These are phyloP conservation scores for Apoda limacodes DNA, from an alignment of 2,888 invertebrate genomes.

Conservation along the genomic window DNA sequence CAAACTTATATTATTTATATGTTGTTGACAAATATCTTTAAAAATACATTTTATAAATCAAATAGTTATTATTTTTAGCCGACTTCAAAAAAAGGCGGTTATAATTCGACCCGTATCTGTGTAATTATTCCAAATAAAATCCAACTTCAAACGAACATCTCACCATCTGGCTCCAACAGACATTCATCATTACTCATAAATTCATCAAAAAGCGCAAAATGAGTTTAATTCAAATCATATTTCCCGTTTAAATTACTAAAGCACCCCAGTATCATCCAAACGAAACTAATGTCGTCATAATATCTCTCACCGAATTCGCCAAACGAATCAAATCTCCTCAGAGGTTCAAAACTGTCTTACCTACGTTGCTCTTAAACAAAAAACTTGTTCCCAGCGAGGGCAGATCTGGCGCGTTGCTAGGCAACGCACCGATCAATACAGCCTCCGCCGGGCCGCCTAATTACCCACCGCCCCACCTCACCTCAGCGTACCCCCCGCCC, in stretches of 20 bases:
- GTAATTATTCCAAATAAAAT: too few species aligned
- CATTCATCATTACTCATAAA: conserved; percentile 11
- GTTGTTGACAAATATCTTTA: too few species aligned
- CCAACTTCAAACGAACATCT: too few species aligned
- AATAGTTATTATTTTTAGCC: too few species aligned
- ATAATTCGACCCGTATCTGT: too few species aligned
- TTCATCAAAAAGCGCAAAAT: conserved; percentile 21
- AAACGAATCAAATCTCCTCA: conserved; percentile 46
- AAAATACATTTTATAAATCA: too few species aligned
- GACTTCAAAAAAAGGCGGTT: too few species aligned
- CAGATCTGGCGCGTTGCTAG: conserved; percentile 65
- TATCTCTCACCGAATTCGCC: conserved; percentile 27
- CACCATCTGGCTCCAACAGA: conserved; percentile 5
- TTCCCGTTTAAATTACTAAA: too few species aligned
- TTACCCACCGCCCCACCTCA: conserved; percentile 38
- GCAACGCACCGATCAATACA: conserved; percentile 65
- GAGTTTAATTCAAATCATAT: too few species aligned
- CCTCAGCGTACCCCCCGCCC: conserved; percentile 22
- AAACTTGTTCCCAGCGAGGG: conserved; percentile 46
- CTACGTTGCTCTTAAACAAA: conserved; percentile 56
- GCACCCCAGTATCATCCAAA: not conserved
- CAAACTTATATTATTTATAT: too few species aligned
- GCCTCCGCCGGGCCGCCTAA: conserved; percentile 69
- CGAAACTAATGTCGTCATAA: conserved; percentile 30
- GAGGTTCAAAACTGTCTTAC: conserved; percentile 62